Base-by-base conservation (phyloP, 1,140 invertebrate species). In the Neelides sp. region DNA sequence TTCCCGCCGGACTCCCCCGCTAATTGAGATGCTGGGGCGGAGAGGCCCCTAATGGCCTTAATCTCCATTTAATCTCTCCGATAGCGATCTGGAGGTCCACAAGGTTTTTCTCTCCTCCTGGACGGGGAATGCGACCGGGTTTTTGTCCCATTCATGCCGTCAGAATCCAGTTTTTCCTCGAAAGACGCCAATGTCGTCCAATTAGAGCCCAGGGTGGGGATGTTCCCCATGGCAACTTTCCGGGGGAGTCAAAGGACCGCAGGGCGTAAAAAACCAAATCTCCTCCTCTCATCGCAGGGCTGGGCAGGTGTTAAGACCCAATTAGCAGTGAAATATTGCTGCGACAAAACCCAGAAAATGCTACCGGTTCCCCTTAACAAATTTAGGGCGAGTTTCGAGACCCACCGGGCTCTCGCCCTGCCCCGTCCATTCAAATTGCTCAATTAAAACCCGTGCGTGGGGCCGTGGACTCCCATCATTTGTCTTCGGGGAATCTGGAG, bases 281-380 rank as follows among this genome's bases (percentile, higher is more conserved):
- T 32, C 28, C n/a, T 32, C 28, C 42, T 51, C 39, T 44, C 47
- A 61, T 61, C 59, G 57, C 36, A 26, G 57, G 52, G 52, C 41
- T 50, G 54, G 54, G 54, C 55, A 61, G 59, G 59, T 61, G 59
- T 57, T 57, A 61, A 61, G 59, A 53, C 47, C 59, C 59, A 61
- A 61, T 61, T 61, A 61, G 59, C 47, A 57, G 52, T 61, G 59
- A 61, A 61, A 57, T 61, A 61, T 61, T 55, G 58, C 58, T 54
- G 50, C 43, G 50, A 61, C 55, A 57, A 57, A 57, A 55, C 55
- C 50, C 40, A 61, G n/a, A 55, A 61, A 57, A 52, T 57, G 59
- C 59, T 57, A 61, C 59, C 52, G 59, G 59, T 61, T 61, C 57
- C 55, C 40, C 41, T n/a, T n/a, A n/a, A n/a, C n/a, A n/a, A n/a